Evolutionary conservation across 2,797 vertebrate genomes (phyloP), one percentile per base, ranked within the genome.

Genomic region (Hippoglossus hippoglossus): DNA sequence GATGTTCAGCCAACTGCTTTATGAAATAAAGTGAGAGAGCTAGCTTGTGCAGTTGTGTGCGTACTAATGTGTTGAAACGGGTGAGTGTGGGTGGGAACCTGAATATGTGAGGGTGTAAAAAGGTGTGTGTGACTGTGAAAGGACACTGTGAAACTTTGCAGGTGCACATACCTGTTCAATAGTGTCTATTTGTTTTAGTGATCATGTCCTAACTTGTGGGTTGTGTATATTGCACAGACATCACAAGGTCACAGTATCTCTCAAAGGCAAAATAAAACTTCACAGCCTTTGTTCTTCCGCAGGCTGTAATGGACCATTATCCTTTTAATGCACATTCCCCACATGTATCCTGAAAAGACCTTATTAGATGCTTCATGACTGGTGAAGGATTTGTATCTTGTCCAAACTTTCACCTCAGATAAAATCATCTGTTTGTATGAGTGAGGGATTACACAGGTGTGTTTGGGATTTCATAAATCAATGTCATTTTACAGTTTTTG

Each of bases 1-100:
- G 92, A 93, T 93, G 84, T 90, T 89, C 91, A 94, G 82, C 65
- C 85, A 93, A 93, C 87, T 91, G 92, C 88, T 91, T 90, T 89
- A 91, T 93, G 85, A 91, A 91, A 87, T 86, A 81, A 92, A 92
- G 85, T 86, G 86, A 82, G 86, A 81, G 86, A 86, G 80, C 82
- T 82, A 83, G 83, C 80, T 89, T 77, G 71, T 83, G 87, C 84
- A 77, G 77, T 77, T 83, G 80, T 91, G 83, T 71, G 80, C 59
- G 76, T 68, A 67, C 58, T 80, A 61, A 83, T 65, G 66, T 76
- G 87, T 82, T 72, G 61, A 72, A 69, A 66, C 57, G 49, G 54
- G 73, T 74, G 78, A 75, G 68, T 36, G 71, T 74, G 77, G 63
- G 80, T 72, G 71, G 78, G 41, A 72, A 75, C 61, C 39, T 66